Evolutionary conservation across 2,113 vertebrate genomes (phyloP), one percentile per base, ranked within the genome.

Genomic region (Psilopsiagon aurifrons): DNA sequence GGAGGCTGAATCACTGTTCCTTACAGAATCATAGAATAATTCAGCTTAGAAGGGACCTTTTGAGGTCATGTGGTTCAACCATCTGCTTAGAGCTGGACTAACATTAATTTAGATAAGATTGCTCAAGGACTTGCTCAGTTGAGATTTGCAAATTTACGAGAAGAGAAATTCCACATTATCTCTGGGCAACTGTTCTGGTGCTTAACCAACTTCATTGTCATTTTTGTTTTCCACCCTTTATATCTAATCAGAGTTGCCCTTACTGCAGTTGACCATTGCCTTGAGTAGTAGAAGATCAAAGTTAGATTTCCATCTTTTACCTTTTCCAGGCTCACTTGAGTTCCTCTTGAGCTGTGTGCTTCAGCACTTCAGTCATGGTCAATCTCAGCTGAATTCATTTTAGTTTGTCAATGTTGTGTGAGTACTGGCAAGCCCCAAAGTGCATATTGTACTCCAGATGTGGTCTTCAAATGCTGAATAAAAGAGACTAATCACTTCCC

Each of bases 401-500:
- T 39, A 55, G 3, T 86, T 92, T 81, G 52, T 85, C 55, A 31
- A 7, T n/a, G 51, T 64, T 75, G 10, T 22, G 8, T 47, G 27
- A 66, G 44, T 59, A 85, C n/a, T 85, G 52, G 39, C 57, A 78
- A 76, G 63, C 23, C 31, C 41, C 39, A 66, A 7, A 69, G 44
- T 57, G 59, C 64, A 49, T 69, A 18, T 47, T 62, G 7, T 86
- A 35, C 9, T 81, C 63, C 51, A 91, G 54, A 86, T 54, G 46
- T 44, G 37, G 28, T 78, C 80, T 94, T 92, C 80, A 88, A 74
- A 80, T 77, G 44, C 22, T 80, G 68, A 90, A 64, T 88, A 52
- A 83, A 88, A 90, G 59, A 41, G 27, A 80, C 76, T 92, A 49
- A 74, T 95, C 59, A 11, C 80, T 92, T 94, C 64, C 54, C n/a